A percentile compares a stretch with the other conserved stretches of the same genome.
Evolutionary conservation across 1,140 invertebrate species (phyloP).

Genomic region (Conus betulinus): DNA sequence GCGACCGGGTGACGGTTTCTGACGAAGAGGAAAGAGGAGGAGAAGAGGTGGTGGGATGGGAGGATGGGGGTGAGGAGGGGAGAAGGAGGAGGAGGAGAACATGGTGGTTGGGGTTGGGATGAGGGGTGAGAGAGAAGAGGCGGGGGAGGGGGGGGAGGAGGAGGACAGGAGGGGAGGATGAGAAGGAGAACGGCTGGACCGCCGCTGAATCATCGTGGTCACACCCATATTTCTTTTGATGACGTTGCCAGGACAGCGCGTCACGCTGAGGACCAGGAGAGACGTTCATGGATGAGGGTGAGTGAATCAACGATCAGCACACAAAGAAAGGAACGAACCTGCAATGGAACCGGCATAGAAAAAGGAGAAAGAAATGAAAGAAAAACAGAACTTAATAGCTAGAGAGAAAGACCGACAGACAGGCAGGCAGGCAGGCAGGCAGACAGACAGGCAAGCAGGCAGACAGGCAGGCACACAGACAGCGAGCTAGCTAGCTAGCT

Average conservation of each 20-base stretch:
- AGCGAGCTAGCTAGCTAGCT: neutral
- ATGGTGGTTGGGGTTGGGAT: neutral
- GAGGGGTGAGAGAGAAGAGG: neutral
- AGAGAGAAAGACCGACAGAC: neutral
- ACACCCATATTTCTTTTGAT: too few species aligned
- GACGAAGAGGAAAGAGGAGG: neutral
- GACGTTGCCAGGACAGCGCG: too few species aligned
- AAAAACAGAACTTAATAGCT: neutral
- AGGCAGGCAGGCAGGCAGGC: neutral
- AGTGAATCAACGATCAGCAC: neutral
- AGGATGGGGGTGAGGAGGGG: neutral
- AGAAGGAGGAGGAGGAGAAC: neutral
- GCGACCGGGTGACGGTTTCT: too few species aligned
- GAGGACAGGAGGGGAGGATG: neutral
- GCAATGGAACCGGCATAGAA: neutral
- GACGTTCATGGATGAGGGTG: neutral
- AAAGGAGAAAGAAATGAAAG: neutral
- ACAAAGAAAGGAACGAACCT: neutral
- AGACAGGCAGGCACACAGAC: neutral
- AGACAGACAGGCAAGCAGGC: neutral
- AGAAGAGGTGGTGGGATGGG: neutral
- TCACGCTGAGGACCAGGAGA: too few species aligned
- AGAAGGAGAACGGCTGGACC: neutral
- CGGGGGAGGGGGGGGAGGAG: neutral
- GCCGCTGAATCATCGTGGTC: too few species aligned